Conservation (phyloP, 2,888 invertebrate species). For the Drosophila ustulata region DNA sequence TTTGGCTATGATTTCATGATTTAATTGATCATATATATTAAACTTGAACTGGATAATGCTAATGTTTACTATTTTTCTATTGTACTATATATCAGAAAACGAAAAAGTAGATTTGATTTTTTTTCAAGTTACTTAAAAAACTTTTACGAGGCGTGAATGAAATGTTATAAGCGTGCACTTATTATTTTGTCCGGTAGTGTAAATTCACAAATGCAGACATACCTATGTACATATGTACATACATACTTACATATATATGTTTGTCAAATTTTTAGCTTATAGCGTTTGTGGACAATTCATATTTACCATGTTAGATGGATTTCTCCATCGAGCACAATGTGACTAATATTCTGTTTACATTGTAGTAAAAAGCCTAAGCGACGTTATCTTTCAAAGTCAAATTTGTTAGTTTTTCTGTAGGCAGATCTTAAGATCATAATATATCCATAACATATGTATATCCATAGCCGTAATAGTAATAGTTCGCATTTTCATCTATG, state of each 20-base stretch:
- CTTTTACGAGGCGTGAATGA: too few species aligned
- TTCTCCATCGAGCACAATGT: conserved; percentile 12
- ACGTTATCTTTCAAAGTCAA: conserved; percentile 1
- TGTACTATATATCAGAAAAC: too few species aligned
- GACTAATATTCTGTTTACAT: conserved; percentile 12
- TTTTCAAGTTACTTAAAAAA: too few species aligned
- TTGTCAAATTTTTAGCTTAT: conserved; percentile 25
- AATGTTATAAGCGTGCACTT: too few species aligned
- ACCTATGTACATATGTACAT: not conserved
- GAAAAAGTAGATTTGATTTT: too few species aligned
- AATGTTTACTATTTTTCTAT: too few species aligned
- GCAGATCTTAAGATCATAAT: not conserved
- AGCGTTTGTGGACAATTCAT: conserved; percentile 14
- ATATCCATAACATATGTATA: not conserved
- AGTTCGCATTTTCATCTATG: not conserved
- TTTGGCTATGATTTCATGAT: too few species aligned
- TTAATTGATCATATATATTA: too few species aligned
- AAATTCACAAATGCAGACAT: conserved; percentile 1
- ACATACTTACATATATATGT: conserved; percentile 9
- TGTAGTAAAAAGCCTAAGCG: not conserved
- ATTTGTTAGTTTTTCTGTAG: not conserved
- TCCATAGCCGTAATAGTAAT: not conserved
- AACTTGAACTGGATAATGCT: too few species aligned
- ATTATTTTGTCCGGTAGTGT: too few species aligned
- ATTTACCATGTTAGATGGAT: conserved; percentile 24